Evolutionary conservation across 2,888 invertebrate genomes (phyloP).

Genomic region (Podabrus alpinus): DNA sequence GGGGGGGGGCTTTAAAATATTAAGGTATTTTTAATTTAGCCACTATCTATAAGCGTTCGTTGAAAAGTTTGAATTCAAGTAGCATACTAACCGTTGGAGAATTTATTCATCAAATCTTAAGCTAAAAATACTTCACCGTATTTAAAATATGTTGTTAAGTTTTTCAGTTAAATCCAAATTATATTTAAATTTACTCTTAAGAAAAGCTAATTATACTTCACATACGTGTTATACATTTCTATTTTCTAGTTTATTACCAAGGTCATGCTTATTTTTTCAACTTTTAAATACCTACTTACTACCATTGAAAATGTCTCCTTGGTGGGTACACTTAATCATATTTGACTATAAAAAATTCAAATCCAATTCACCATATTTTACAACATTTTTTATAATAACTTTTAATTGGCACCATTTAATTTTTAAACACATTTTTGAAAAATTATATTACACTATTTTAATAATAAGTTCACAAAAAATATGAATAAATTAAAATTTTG

Average conservation of each 20-base stretch:
- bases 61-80: constrained; percentile 18
- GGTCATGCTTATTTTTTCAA: constrained; percentile 8
- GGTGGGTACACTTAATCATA: background rate
- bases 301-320: background rate
- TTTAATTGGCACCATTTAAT: constrained; percentile 1
- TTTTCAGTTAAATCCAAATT: constrained; percentile 6
- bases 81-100: constrained; percentile 17
- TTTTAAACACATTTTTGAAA: background rate
- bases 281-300: constrained; percentile 4
- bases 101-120: constrained; percentile 21
- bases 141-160: constrained; percentile 13
- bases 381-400: background rate
- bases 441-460: background rate
- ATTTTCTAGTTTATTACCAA: constrained; percentile 23
- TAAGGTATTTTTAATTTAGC: constrained; percentile 8
- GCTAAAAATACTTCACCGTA: constrained; percentile 24
- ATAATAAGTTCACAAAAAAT: background rate
- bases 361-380: constrained; percentile 5
- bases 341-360: background rate
- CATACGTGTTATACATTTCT: constrained; percentile 16
- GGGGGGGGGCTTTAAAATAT: constrained; percentile 11
- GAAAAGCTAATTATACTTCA: constrained; percentile 23
- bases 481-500: background rate
- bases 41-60: constrained; percentile 18
- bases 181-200: constrained; percentile 17